These are phyloP conservation scores for Sitta europaea DNA, from an alignment of 2,113 vertebrate genomes.

Conservation along the genomic window DNA sequence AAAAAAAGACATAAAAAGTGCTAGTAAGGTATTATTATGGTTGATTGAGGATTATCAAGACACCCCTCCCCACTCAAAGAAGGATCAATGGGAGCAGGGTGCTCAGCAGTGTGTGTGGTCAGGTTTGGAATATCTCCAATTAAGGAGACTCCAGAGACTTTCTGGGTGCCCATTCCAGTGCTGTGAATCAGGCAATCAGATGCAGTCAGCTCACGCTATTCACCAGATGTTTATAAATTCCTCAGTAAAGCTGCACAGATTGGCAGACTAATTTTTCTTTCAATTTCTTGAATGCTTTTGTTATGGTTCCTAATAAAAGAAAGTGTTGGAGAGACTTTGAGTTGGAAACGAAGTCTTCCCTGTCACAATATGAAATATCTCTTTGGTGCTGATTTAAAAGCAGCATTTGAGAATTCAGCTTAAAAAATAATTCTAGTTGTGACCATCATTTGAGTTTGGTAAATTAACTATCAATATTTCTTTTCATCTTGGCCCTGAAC, in stretches of 20 bases:
- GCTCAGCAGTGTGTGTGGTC: not conserved
- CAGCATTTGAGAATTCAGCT: not conserved
- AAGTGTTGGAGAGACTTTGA: not conserved
- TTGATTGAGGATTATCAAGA: not conserved
- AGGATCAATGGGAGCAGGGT: not conserved
- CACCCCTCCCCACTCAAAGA: not conserved
- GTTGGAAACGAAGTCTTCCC: not conserved
- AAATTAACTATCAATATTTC: not conserved
- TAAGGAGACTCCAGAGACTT: not conserved
- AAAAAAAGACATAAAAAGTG: not conserved
- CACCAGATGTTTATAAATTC: not conserved
- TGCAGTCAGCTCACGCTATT: not conserved
- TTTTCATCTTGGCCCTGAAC: not conserved
- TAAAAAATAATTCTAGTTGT: not conserved
- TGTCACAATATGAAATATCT: not conserved
- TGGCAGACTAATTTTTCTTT: not conserved
- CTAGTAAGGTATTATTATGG: not conserved
- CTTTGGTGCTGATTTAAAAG: not conserved
- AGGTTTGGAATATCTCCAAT: not conserved
- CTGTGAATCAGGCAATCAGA: not conserved
- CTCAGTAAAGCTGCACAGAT: not conserved
- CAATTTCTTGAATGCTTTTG: not conserved
- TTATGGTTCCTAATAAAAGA: not conserved
- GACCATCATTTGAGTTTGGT: not conserved
- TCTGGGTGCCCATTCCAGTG: not conserved